Evolutionary conservation across 2,888 invertebrate species (phyloP), one percentile per base, ranked within the genome.

Genomic region (Neuroscelio doddi): DNA sequence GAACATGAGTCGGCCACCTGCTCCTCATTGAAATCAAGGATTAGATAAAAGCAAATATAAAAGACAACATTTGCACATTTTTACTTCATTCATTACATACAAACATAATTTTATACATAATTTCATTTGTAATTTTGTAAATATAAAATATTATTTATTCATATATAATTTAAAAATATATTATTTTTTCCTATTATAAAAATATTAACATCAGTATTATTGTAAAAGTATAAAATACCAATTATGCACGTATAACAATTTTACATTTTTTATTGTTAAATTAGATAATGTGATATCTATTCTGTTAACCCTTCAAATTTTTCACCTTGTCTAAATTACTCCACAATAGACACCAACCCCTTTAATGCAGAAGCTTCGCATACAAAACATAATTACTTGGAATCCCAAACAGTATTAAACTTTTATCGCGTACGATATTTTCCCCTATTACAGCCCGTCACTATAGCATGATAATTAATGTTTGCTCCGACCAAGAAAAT

Each of bases 401-500:
- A 79, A 80, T 79, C 77, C 77, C 75, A 80, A 79, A 78, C 76
- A 78, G 63, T 70, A 78, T 80, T 74, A 80, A 80, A 78, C 67
- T 79, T 80, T 80, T 68, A 80, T 78, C 72, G 67, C 69, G 57
- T 64, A 50, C 53, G 66, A 68, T 64, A 51, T 44, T 46, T 29
- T 46, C 58, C 56, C 69, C 61, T 55, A 62, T 68, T 57, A 68
- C 56, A 66, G 63, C 50, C 68, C 73, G 74, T 77, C 75, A 71
- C 64, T 65, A 68, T 72, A 65, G 63, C 27, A 62, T 51, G 71
- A 77, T 75, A 74, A 76, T 77, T 76, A 78, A 77, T 77, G 69
- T 75, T 73, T 75, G 67, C 69, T 68, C 59, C 49, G 46, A 55
- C 68, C 62, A 58, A 47, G 59, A 61, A 70, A 55, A 55, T 57